Evolutionary conservation across 2,797 vertebrate genomes (phyloP), one percentile per base, ranked within the genome.

Genomic region (Alectoris magna): DNA sequence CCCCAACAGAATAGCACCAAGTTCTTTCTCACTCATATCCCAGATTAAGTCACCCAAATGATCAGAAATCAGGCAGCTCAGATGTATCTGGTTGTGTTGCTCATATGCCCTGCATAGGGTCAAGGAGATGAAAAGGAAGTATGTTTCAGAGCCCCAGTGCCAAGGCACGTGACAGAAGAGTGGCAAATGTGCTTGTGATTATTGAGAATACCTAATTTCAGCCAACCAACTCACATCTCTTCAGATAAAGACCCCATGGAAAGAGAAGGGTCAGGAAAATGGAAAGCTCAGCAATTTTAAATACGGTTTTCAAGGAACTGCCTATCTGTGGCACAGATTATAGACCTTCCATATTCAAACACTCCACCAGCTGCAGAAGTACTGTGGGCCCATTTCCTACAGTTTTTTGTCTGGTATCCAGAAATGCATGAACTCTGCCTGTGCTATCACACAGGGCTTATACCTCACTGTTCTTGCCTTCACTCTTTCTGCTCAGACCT

Each of bases 51-150:
- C 29, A 26, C 41, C 36, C 41, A 43, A 16, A 10, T 63, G 15
- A 70, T 27, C 70, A 59, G 67, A 70, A 53, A 41, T 48, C 27
- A 59, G 14, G 11, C 43, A 84, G 23, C 18, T 9, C 41, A 67
- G 8, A 8, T 84, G 8, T 8, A 53, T 23, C 41, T 38, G 14
- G 3, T 7, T 63, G 44, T n/a, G 69, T 18, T 64, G 34, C 21
- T 31, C 5, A 3, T 27, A 63, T 1, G 36, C 2, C 13, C 16
- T 6, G 8, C 19, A 6, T 2, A 34, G 7, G 6, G 12, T 29
- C 31, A 60, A 79, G 41, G n/a, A 71, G 19, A 62, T 19, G 11
- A 66, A 83, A 55, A 5, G 4, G 12, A 72, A 81, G 14, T 39
- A 51, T 62, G 2, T 78, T 78, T 49, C 64, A 29, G 18, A 74